Conservation (phyloP, 1,140 invertebrate genomes). For the Ips nitidus region DNA sequence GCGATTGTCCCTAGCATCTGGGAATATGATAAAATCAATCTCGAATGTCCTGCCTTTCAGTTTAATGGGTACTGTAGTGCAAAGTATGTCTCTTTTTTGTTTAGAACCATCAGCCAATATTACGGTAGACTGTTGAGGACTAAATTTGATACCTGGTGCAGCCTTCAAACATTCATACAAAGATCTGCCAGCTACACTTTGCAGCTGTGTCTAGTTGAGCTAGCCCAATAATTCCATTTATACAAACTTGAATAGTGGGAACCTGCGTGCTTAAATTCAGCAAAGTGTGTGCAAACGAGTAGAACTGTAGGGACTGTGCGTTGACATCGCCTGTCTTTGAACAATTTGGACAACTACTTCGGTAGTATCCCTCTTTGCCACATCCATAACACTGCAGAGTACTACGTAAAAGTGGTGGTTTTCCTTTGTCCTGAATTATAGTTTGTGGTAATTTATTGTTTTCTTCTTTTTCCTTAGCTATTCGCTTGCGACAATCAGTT, state of each 20-base stretch:
- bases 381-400: conserved; percentile 1
- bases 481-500: not conserved
- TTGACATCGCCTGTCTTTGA: not conserved
- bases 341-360: conserved; percentile 10
- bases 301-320: conserved; percentile 4
- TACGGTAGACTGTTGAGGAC: not conserved
- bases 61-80: not conserved
- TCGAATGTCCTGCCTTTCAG: not conserved
- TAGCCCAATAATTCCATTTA: not conserved
- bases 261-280: not conserved
- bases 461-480: not conserved
- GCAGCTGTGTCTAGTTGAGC: not conserved
- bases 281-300: not conserved
- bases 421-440: not conserved
- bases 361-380: conserved; percentile 3
- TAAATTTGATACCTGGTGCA: not conserved
- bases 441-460: too few species aligned
- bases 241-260: not conserved
- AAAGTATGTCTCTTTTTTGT: not conserved
- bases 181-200: not conserved
- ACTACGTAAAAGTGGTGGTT: not conserved
- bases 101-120: conserved; percentile 7
- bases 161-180: conserved; percentile 4
- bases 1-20: conserved; percentile 9
- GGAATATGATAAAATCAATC: conserved; percentile 4